phyloP scores from a whole-genome alignment of 2,888 invertebrate genomes.

The Cephonodes hylas region DNA sequence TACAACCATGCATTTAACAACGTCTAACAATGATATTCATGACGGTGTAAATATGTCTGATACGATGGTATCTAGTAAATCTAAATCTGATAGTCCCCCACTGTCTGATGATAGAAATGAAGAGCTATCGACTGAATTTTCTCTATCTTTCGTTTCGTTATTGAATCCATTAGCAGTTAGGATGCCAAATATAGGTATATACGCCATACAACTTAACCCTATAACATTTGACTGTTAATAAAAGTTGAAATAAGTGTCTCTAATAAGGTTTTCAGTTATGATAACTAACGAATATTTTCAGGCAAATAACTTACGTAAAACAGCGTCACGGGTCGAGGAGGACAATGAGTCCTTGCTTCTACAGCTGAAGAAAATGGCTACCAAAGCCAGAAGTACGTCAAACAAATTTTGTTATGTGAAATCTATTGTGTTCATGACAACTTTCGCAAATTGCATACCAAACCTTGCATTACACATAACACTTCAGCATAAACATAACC shows the following conservation, averaged over 20 bases:
- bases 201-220: constrained; percentile 38
- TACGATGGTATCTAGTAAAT: constrained; percentile 30
- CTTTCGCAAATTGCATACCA: constrained; percentile 7
- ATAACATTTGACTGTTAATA: constrained; percentile 42
- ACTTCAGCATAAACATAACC: constrained; percentile 37
- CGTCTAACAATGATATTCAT: background rate
- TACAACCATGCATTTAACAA: background rate
- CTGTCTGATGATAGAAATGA: constrained; percentile 59
- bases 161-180: constrained; percentile 75
- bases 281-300: constrained; percentile 81
- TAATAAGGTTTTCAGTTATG: constrained; percentile 31
- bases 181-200: constrained; percentile 76
- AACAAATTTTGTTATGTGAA: constrained; percentile 62
- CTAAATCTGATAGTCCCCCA: constrained; percentile 75
- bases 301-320: constrained; percentile 93
- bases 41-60: background rate
- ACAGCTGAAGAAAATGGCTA: constrained; percentile 98
- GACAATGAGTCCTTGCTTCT: constrained; percentile 97
- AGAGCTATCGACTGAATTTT: constrained; percentile 47
- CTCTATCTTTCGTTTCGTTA: constrained; percentile 66
- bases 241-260: constrained; percentile 16
- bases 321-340: constrained; percentile 95
- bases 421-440: constrained; percentile 55
- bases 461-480: constrained; percentile 30
- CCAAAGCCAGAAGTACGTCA: constrained; percentile 89